Base-by-base conservation (phyloP, 92 coral and sea anemone genomes). In the Anthopleura xanthogrammica region DNA sequence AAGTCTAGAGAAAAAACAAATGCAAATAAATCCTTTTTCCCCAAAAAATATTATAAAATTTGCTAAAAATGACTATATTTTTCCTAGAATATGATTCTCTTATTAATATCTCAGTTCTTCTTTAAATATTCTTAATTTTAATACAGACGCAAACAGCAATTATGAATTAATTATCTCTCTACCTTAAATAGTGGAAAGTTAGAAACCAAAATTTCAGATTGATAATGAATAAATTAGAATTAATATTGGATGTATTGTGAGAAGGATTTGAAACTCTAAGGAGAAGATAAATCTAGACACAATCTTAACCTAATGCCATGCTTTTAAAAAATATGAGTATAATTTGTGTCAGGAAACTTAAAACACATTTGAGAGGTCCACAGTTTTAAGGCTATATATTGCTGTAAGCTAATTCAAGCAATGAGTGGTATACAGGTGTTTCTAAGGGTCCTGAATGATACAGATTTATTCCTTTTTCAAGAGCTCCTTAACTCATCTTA, bases 391-490 rank as follows among this genome's bases (percentile, higher is more conserved):
- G 78, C 78, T 75, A 75, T 68, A 54, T 54, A 81, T 23, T 24
- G 9, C 68, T 57, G 52, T 75, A 56, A 83, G 80, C 72, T 43
- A 83, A 84, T 84, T 84, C 87, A 76, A 29, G 77, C 87, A 84
- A 54, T 84, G 42, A 42, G 76, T 50, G 52, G 60, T 65, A n/a
- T 68, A 39, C 87, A 84, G 87, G 87, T 84, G 87, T 77, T 84
- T 62, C 16, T 8, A 29, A 77, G 82, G 76, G n/a, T 75, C 75
- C 24, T 83, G 73, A 70, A 41, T 24, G 77, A 50, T 81, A 62
- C 84, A 68, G 84, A 81, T 81, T 81, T 81, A 81, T 46, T 77
- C 84, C 40, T 36, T 66, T 62, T 57, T 81, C 20, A 50, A 81
- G 84, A 50, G 77, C 77, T 68, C 64, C 84, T 81, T 81, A 81